Evolutionary conservation across 2,113 vertebrate genomes (phyloP), one percentile per base, ranked within the genome.

Genomic region (Alligator mississippiensis): DNA sequence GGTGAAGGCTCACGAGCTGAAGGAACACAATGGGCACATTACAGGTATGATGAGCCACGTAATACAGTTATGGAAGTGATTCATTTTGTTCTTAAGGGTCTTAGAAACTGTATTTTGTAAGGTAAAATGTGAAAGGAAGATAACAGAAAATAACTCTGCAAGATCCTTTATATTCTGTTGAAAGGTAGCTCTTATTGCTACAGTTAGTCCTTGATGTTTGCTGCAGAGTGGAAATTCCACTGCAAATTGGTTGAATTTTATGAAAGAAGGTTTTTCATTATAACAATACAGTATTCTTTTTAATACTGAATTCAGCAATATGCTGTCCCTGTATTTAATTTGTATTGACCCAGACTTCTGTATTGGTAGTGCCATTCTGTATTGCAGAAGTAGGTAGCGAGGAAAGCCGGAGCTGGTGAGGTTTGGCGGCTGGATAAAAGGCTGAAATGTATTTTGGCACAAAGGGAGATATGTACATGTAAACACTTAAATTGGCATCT

Each of bases 11-110:
- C 99, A 99, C 2, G 99, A 99, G 94, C 98, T 99, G 89, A 99
- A 99, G 97, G 99, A 99, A 30, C 99, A 99, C 97, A 99, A 99
- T 79, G 99, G 99, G 68, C 99, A 99, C 96, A 99, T 99, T 90
- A 99, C 99, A 98, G 99, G 99, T 99, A 88, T 82, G 3, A 2
- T 17, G 58, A 82, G 24, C 21, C 80, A 54, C 38, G 34, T 18
- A 14, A 4, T 7, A 3, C 55, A 4, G 70, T 86, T 79, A 47
- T 55, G 58, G 85, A 55, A 47, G 70, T 47, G 34, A 74, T 74
- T 47, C 19, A 74, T 15, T 7, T 4, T 74, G 68, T 13, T 74
- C 47, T 74, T 74, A 11, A 59, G 57, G 30, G 55, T 25, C 30
- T 27, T 70, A 34, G 34, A 22, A 25, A 19, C 21, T 27, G 47